A percentile compares a stretch with the other conserved stretches of the same genome.
These are phyloP conservation scores for Bryconaethiops microstoma DNA, from an alignment of 2,797 vertebrate species.

Conservation along the genomic window DNA sequence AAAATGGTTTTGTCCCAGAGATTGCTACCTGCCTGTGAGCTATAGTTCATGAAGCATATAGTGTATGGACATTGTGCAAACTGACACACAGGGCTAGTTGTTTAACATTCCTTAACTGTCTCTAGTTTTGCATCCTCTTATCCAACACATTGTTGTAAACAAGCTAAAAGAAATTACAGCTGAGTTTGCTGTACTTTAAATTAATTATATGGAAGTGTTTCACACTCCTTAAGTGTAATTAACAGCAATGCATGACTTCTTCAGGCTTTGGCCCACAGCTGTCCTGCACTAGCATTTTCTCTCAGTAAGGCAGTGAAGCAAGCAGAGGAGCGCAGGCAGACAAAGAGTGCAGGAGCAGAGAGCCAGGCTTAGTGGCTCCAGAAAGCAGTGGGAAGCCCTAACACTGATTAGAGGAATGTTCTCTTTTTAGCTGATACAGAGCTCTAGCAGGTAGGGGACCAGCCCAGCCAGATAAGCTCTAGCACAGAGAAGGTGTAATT, in stretches of 20 bases:
- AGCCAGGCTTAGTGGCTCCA: conserved; percentile 29
- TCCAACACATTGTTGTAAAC: not conserved
- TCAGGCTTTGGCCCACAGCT: not conserved
- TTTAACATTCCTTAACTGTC: not conserved
- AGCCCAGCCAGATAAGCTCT: conserved; percentile 48
- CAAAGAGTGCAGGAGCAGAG: conserved; percentile 29
- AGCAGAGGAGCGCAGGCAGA: conserved; percentile 21
- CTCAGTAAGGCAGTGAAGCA: conserved; percentile 15
- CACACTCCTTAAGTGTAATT: conserved; percentile 22
- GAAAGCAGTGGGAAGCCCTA: conserved; percentile 25
- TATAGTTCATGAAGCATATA: too few relatives aligned
- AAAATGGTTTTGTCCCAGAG: too few relatives aligned
- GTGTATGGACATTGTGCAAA: too few relatives aligned
- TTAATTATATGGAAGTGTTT: not conserved
- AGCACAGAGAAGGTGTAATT: conserved; percentile 65
- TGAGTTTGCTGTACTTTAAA: not conserved
- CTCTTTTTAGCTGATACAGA: conserved; percentile 28
- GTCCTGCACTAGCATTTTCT: conserved; percentile 26
- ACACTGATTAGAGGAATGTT: conserved; percentile 43
- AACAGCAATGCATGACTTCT: conserved; percentile 17
- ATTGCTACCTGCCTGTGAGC: too few relatives aligned
- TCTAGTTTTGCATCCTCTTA: not conserved
- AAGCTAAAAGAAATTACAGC: not conserved
- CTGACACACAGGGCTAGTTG: too few relatives aligned
- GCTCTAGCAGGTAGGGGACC: conserved; percentile 35